Conservation (phyloP, 1,140 invertebrate genomes). For the Drosophila leontia region DNA sequence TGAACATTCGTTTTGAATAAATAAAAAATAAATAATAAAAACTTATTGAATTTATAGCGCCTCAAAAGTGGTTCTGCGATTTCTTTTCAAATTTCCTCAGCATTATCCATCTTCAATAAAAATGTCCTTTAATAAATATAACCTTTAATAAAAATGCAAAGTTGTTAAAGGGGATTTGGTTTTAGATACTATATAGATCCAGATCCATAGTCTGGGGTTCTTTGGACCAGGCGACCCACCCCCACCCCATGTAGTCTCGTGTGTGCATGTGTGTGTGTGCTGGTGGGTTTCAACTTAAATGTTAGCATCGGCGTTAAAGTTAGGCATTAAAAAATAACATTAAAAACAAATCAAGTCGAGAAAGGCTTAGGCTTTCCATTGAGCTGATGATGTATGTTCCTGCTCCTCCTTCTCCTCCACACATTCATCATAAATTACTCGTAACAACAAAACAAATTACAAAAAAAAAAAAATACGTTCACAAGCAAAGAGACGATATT, state of each 20-base stretch:
- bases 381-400: conserved; percentile 8
- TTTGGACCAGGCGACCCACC: conserved; percentile 2
- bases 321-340: conserved; percentile 78
- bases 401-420: conserved; percentile 1
- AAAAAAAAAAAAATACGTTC: conserved; percentile 10
- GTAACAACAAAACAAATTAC: conserved; percentile 28
- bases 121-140: neutral
- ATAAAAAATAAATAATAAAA: no score
- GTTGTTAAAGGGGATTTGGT: neutral
- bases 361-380: conserved; percentile 11
- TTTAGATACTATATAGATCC: neutral
- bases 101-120: neutral
- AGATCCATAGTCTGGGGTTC: neutral
- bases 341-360: conserved; percentile 70
- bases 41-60: no score
- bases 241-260: conserved; percentile 1
- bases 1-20: no score
- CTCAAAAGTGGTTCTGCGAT: no score
- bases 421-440: conserved; percentile 33
- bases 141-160: conserved; percentile 3
- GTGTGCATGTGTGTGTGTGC: conserved; percentile 5
- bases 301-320: conserved; percentile 68
- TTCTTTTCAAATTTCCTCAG: no score
- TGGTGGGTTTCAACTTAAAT: conserved; percentile 48
- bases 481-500: conserved; percentile 23